A percentile compares a stretch with the other conserved stretches of the same genome.
These are phyloP conservation scores for Cryptoblepharus egeriae DNA, from an alignment of 2,797 vertebrate genomes.

Conservation along the genomic window DNA sequence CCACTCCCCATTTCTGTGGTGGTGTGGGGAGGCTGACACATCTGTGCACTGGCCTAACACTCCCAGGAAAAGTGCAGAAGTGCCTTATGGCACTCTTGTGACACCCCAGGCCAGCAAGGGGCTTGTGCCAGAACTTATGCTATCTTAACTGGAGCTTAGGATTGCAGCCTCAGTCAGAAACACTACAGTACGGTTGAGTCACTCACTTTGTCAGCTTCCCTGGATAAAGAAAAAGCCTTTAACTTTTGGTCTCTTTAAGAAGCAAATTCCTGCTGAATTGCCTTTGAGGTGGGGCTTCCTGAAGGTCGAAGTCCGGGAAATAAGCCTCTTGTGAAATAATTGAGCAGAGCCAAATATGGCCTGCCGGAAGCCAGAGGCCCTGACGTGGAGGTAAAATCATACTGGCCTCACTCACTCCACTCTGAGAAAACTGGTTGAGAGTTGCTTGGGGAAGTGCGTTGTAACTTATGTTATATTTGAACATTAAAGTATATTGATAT, in stretches of 20 bases:
- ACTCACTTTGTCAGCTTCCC: conserved; percentile 11
- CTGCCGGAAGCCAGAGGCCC: conserved; percentile 39
- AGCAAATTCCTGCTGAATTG: conserved; percentile 57
- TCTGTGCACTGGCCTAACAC: too few species aligned
- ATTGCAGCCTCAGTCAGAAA: conserved; percentile 41
- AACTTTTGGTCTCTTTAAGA: conserved; percentile 50
- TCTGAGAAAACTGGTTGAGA: conserved; percentile 4
- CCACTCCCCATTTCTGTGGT: too few species aligned
- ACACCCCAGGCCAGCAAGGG: too few species aligned
- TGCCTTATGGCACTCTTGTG: too few species aligned
- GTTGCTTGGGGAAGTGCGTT: background rate
- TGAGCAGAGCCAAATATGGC: background rate
- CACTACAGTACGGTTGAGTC: conserved; percentile 41
- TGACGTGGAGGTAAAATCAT: conserved; percentile 2
- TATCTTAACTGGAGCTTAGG: too few species aligned
- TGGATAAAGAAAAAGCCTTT: conserved; percentile 4
- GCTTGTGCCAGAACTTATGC: too few species aligned
- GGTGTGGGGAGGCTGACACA: too few species aligned
- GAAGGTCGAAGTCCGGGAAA: conserved; percentile 4
- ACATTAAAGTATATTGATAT: background rate
- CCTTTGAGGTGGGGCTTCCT: conserved; percentile 68
- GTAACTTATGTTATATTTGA: background rate
- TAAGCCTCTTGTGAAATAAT: conserved; percentile 23
- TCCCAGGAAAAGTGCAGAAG: too few species aligned
- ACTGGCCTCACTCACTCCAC: background rate